Percentiles rank a stretch among this genome's conserved stretches.
phyloP scores from a whole-genome alignment of 2,888 invertebrate genomes.

The Agrochola lychnidis region DNA sequence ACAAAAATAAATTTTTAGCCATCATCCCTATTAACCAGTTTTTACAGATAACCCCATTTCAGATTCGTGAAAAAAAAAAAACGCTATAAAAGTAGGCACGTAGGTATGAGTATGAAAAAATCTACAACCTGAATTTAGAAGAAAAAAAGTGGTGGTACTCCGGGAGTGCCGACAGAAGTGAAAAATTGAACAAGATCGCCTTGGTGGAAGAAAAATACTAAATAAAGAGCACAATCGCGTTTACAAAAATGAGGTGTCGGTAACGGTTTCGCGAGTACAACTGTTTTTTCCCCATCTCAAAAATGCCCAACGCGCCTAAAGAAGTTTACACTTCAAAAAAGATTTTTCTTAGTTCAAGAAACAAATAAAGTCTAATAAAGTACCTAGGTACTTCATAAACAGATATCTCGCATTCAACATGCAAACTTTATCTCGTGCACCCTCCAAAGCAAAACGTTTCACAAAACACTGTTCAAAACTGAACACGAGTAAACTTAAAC shows the following conservation, averaged over 20 bases:
- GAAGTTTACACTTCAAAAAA: not conserved
- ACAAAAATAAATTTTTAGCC: too few species aligned
- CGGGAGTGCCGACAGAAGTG: too few species aligned
- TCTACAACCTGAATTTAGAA: not conserved
- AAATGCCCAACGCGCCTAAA: too few species aligned
- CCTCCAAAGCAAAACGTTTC: conserved; percentile 22
- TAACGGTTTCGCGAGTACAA: too few species aligned
- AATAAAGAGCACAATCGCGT: too few species aligned
- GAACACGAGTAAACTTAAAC: conserved; percentile 42
- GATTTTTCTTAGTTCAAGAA: not conserved
- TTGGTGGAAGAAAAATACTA: too few species aligned
- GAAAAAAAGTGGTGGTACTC: too few species aligned
- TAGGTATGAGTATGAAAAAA: not conserved
- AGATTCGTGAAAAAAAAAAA: not conserved
- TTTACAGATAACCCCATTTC: not conserved
- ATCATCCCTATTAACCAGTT: not conserved
- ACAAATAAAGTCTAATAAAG: too few species aligned
- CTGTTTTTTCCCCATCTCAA: too few species aligned
- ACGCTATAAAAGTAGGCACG: not conserved
- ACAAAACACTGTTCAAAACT: conserved; percentile 46
- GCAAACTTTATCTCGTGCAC: not conserved
- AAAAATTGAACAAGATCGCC: too few species aligned
- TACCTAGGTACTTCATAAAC: too few species aligned
- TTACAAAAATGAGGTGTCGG: too few species aligned
- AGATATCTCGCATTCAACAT: not conserved